These are phyloP conservation scores for Entomyzon cyanotis DNA, from an alignment of 2,113 vertebrate genomes.

Conservation along the genomic window DNA sequence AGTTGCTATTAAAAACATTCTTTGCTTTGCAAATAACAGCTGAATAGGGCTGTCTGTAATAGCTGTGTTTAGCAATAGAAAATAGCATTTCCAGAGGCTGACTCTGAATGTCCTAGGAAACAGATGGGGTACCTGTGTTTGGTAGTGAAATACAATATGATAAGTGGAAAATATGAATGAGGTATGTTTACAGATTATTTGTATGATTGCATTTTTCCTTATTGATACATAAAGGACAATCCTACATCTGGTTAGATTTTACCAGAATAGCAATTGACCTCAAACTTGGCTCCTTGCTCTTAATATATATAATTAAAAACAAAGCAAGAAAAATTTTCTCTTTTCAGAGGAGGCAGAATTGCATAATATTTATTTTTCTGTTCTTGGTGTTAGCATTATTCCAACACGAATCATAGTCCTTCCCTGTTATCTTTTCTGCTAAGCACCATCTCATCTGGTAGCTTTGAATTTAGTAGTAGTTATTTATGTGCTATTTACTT, in stretches of 20 bases:
- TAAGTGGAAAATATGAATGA: background rate
- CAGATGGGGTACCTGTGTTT: background rate
- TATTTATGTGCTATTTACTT: background rate
- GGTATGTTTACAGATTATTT: background rate
- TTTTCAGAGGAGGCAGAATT: background rate
- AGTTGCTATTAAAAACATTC: background rate
- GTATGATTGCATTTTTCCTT: background rate
- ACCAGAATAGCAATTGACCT: background rate
- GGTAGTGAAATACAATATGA: background rate
- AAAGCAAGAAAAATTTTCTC: background rate
- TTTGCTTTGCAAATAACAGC: conserved; percentile 34
- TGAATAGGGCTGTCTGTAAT: background rate
- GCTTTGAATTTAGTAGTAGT: background rate
- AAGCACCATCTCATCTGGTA: background rate
- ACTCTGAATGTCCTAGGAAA: background rate
- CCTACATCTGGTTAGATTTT: background rate
- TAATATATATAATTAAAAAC: background rate
- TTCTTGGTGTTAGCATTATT: background rate
- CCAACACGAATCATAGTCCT: background rate
- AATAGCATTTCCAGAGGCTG: background rate
- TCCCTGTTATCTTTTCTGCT: background rate
- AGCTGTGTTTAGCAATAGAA: background rate
- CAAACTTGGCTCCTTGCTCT: background rate
- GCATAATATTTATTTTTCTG: background rate
- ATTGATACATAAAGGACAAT: background rate